Evolutionary conservation across 2,113 vertebrate species (phyloP).

Genomic region (Chaetura pelagica): DNA sequence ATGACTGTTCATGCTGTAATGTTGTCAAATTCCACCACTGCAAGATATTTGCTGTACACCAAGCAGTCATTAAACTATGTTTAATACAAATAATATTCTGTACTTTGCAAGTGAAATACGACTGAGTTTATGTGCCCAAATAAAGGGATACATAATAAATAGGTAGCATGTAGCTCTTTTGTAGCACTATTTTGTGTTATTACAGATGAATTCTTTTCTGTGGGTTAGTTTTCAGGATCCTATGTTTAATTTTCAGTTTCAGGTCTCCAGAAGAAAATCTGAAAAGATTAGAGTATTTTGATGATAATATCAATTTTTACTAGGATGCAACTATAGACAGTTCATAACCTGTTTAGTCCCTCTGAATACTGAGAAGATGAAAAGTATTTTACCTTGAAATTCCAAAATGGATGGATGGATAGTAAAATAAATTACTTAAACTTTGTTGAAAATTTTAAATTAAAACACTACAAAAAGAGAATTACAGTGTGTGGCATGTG

Average conservation of each 20-base stretch:
- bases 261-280: not conserved
- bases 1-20: not conserved
- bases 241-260: not conserved
- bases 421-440: not conserved
- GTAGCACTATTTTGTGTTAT: not conserved
- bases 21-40: not conserved
- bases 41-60: not conserved
- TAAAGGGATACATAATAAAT: not conserved
- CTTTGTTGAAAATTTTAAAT: not conserved
- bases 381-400: slow-evolving; percentile 5
- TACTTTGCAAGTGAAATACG: not conserved
- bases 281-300: not conserved
- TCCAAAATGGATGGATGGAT: not conserved
- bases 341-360: not conserved
- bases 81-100: not conserved
- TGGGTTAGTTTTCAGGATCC: not conserved
- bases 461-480: not conserved
- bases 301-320: not conserved
- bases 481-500: not conserved
- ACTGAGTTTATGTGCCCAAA: not conserved
- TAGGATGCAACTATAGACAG: not conserved
- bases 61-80: not conserved
- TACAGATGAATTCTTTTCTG: not conserved
- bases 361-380: not conserved
- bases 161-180: not conserved